phyloP scores from a whole-genome alignment of 2,797 vertebrate species.

The Liasis olivaceus region DNA sequence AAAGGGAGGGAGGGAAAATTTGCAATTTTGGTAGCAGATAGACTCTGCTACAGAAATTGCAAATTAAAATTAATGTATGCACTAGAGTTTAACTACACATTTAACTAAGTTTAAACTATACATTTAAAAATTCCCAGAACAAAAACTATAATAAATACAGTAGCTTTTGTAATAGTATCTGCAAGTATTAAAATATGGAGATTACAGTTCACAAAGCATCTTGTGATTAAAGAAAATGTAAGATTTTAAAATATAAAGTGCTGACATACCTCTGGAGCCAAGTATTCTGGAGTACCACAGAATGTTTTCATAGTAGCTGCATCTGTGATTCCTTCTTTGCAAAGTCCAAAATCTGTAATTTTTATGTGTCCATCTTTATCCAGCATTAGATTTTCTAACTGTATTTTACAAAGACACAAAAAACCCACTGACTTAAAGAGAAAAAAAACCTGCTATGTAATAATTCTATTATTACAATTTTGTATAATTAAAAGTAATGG shows the following conservation, averaged over 20 bases:
- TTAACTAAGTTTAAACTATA: background rate
- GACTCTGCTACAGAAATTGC: background rate
- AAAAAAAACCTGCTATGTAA: background rate
- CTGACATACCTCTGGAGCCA: conserved; percentile 89
- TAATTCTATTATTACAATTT: background rate
- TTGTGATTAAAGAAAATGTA: conserved; percentile 36
- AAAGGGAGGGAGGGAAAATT: background rate
- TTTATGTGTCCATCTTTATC: conserved; percentile 98
- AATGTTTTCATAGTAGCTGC: conserved; percentile 98
- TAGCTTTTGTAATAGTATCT: conserved; percentile 14
- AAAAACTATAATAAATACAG: background rate
- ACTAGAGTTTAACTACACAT: conserved; percentile 5
- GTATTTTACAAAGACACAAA: conserved; percentile 56
- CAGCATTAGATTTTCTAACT: conserved; percentile 98
- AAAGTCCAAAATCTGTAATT: conserved; percentile 97
- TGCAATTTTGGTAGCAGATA: background rate
- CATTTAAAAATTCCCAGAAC: background rate
- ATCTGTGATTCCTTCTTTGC: conserved; percentile 98
- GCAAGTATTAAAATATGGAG: conserved; percentile 7
- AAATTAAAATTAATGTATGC: conserved; percentile 2
- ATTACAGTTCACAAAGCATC: background rate
- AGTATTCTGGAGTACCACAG: conserved; percentile 95
- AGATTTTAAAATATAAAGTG: conserved; percentile 25
- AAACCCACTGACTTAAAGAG: conserved; percentile 11
- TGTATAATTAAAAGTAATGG: background rate